phyloP scores from a whole-genome alignment of 1,140 invertebrate species.

The Micrasema longulum region DNA sequence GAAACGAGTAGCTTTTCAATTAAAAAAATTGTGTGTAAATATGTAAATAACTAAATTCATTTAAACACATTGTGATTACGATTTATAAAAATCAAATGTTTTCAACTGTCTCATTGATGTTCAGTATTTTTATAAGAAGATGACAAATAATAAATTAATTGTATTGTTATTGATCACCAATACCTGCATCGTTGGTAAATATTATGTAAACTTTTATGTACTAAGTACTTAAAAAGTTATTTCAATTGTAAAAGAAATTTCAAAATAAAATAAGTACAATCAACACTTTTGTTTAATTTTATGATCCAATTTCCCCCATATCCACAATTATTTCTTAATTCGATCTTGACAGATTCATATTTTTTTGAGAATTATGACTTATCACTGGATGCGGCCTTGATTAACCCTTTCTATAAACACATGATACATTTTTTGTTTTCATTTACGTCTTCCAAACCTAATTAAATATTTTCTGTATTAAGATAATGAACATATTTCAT shows the following conservation, averaged over 20 bases:
- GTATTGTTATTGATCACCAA: background rate
- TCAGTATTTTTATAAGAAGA: conserved; percentile 11
- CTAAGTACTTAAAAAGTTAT: conserved; percentile 48
- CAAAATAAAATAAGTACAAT: conserved; percentile 47
- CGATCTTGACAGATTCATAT: too few relatives aligned
- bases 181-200: conserved; percentile 7
- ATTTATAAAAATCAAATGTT: conserved; percentile 20
- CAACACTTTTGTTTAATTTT: conserved; percentile 7
- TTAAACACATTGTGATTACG: conserved; percentile 37
- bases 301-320: too few relatives aligned
- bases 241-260: conserved; percentile 43
- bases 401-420: too few relatives aligned
- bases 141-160: conserved; percentile 23
- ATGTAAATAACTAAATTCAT: conserved; percentile 53
- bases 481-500: too few relatives aligned
- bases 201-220: conserved; percentile 42
- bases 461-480: too few relatives aligned
- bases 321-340: too few relatives aligned
- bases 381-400: too few relatives aligned
- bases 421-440: too few relatives aligned
- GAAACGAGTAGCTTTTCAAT: conserved; percentile 8
- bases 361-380: too few relatives aligned
- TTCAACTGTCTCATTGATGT: conserved; percentile 27
- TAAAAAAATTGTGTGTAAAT: conserved; percentile 50
- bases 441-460: too few relatives aligned